Base-by-base conservation (phyloP, 2,888 invertebrate species). In the Microchrysa polita region DNA sequence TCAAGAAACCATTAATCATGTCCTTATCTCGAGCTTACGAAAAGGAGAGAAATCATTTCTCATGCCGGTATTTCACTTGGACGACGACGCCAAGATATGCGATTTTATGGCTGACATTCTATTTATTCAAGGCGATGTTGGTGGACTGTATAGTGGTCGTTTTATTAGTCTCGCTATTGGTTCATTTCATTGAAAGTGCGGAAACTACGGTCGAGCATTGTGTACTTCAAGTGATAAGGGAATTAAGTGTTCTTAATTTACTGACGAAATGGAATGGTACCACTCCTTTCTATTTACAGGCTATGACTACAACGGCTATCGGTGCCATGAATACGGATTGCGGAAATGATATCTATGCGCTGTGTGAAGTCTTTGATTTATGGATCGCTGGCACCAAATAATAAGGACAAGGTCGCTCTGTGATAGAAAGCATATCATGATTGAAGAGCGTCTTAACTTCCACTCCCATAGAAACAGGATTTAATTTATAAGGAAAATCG, bases 1-100 rank as follows among this genome's bases (percentile, higher is more conserved):
- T 55, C 69, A 69, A 69, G 69, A 55, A 69, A 69, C 69, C 69
- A 69, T 69, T 69, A 40, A 69, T 69, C 69, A 69, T 69, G 34
- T 69, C 69, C 69, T 69, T 69, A 69, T 69, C 69, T 69, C 16
- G 20, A 42, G 69, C 69, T 69, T 57, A 69, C 20, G 55, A 42
- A 34, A 20, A 57, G 69, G 40, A 53, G 67, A 57, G 57, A 42
- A 57, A 69, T 69, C 55, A 69, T 69, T 69, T 69, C 69, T 69
- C 69, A 40, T 69, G 53, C 57, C 23, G 23, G 65, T 16, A 16
- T 40, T 69, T 69, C 52, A 55, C 69, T 40, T 69, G 10, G 55
- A 16, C 7, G 55, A 22, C 16, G n/a, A n/a, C n/a, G 27, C 27
- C 27, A 34, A 34, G 27, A 65, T 48, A 48, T 48, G 48, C 48